Evolutionary conservation across 1,140 invertebrate species (phyloP).

Genomic region (Bombus superbus): DNA sequence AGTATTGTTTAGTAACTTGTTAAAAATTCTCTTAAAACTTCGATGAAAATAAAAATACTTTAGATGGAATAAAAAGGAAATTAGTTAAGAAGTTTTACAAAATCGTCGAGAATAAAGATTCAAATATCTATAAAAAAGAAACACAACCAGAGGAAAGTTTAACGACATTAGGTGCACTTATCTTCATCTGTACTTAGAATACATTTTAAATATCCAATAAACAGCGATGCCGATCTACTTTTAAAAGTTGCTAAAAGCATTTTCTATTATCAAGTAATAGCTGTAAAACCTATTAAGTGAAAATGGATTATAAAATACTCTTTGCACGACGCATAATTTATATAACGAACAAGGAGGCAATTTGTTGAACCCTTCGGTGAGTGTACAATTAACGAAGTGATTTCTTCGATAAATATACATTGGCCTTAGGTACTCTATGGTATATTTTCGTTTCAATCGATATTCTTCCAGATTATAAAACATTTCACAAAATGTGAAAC

Average conservation of each 20-base stretch:
- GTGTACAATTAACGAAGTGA: conserved; percentile 8
- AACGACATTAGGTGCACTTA: neutral
- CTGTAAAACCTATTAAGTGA: neutral
- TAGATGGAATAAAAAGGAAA: no score
- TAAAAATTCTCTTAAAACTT: no score
- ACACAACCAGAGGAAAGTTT: neutral
- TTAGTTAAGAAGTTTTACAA: neutral
- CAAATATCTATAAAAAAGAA: no score
- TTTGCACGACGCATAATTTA: neutral
- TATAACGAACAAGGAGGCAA: neutral
- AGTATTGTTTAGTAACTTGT: no score
- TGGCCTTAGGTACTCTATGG: no score
- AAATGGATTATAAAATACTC: neutral
- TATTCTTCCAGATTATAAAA: neutral
- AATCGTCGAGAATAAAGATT: neutral
- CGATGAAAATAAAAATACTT: no score
- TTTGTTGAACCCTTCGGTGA: neutral
- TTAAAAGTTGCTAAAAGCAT: neutral
- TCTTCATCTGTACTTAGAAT: neutral
- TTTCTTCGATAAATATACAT: neutral
- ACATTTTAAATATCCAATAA: conserved; percentile 8
- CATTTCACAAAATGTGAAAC: no score
- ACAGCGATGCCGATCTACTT: neutral
- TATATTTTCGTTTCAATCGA: neutral
- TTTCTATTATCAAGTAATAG: neutral